Percentiles rank a stretch among this genome's conserved stretches.
phyloP scores from a whole-genome alignment of 2,113 vertebrate genomes.

The Centropristis striata region DNA sequence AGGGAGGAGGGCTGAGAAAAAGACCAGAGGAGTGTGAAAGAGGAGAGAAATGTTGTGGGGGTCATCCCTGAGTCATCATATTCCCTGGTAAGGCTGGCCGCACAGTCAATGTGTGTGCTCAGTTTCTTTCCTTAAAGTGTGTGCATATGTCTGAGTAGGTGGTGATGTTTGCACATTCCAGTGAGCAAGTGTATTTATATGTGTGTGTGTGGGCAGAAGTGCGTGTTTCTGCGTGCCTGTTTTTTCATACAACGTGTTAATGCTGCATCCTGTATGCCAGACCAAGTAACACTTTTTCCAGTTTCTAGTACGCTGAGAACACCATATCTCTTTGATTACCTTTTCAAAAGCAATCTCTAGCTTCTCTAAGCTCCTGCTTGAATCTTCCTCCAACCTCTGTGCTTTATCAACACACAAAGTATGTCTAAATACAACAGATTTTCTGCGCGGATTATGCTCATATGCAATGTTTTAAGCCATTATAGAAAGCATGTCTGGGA shows the following conservation, averaged over 20 bases:
- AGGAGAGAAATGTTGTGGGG: slow-evolving; percentile 75
- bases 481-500: not conserved
- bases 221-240: slow-evolving; percentile 25
- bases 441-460: not conserved
- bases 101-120: not conserved
- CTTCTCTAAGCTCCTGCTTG: not conserved
- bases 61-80: slow-evolving; percentile 78
- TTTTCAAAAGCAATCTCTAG: not conserved
- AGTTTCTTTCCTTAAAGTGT: slow-evolving; percentile 35
- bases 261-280: slow-evolving; percentile 17
- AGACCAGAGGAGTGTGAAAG: slow-evolving; percentile 76
- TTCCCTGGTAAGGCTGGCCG: slow-evolving; percentile 67
- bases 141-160: slow-evolving; percentile 54
- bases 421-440: not conserved
- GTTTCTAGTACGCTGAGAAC: not conserved
- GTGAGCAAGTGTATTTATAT: slow-evolving; percentile 50
- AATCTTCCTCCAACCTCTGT: not conserved
- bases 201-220: slow-evolving; percentile 23
- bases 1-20: slow-evolving; percentile 80
- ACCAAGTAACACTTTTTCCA: not conserved
- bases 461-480: not conserved
- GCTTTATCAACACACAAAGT: not conserved
- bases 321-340: not conserved
- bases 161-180: slow-evolving; percentile 60
- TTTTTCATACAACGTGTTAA: slow-evolving; percentile 14